Conservation (phyloP, 2,113 vertebrate species). For the Megaceryle torquata region DNA sequence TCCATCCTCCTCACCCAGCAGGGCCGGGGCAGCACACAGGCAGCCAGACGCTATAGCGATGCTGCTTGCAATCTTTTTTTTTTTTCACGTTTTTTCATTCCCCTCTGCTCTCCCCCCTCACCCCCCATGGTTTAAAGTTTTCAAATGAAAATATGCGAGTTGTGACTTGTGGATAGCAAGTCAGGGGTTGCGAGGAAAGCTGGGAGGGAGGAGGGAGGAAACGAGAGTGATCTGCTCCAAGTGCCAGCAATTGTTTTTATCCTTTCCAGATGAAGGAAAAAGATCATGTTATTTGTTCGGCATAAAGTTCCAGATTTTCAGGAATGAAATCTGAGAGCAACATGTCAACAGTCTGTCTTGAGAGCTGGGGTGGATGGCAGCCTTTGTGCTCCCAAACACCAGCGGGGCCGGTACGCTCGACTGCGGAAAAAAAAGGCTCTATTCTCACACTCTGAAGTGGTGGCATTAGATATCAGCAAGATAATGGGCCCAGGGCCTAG, state of each 20-base stretch:
- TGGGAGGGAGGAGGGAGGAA: slow-evolving; percentile 16
- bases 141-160: slow-evolving; percentile 64
- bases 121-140: slow-evolving; percentile 57
- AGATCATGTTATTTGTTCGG: slow-evolving; percentile 74
- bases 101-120: not conserved
- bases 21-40: not conserved
- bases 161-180: slow-evolving; percentile 62
- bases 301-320: slow-evolving; percentile 77
- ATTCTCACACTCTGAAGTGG: slow-evolving; percentile 72
- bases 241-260: slow-evolving; percentile 72
- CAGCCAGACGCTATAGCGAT: not conserved
- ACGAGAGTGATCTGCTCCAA: slow-evolving; percentile 34
- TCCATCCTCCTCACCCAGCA: not conserved
- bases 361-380: slow-evolving; percentile 67
- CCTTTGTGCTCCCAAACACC: slow-evolving; percentile 78
- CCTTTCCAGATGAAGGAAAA: slow-evolving; percentile 70
- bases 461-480: slow-evolving; percentile 75
- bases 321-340: slow-evolving; percentile 75
- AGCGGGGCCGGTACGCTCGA: slow-evolving; percentile 58
- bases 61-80: not conserved
- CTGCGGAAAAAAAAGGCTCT: slow-evolving; percentile 63
- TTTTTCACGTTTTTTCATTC: slow-evolving; percentile 4
- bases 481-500: slow-evolving; percentile 68
- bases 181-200: slow-evolving; percentile 46
- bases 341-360: slow-evolving; percentile 67